These are phyloP conservation scores for Tetanocera ferruginea DNA, from an alignment of 2,888 invertebrate species.

Conservation along the genomic window DNA sequence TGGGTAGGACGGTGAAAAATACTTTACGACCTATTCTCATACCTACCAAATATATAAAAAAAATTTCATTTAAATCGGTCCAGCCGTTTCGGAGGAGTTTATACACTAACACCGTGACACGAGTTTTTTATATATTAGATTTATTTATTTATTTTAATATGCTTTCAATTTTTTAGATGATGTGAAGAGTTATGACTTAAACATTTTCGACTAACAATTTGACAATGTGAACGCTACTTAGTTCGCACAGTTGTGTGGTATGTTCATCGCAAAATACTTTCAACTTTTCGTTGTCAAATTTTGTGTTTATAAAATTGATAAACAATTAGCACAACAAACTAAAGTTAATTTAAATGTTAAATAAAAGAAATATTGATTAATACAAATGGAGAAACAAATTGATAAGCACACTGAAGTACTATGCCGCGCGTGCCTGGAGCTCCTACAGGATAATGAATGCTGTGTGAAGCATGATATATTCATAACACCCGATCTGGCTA, in stretches of 20 bases:
- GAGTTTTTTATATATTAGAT: no score
- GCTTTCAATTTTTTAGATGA: no score
- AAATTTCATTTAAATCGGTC: no score
- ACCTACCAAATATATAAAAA: no score
- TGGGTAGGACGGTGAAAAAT: no score
- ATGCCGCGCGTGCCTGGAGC: constrained; percentile 33
- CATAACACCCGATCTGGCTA: constrained; percentile 49
- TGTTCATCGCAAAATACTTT: not conserved
- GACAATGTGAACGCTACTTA: no score
- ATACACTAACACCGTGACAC: no score
- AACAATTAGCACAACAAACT: not conserved
- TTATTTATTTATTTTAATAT: no score
- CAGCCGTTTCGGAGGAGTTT: no score
- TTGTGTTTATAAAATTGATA: not conserved
- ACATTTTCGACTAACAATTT: no score
- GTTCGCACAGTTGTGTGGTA: not conserved
- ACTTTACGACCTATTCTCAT: no score
- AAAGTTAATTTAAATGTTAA: not conserved
- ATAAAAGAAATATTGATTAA: not conserved
- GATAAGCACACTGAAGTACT: constrained; percentile 30
- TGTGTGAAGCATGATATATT: constrained; percentile 35
- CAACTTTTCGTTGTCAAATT: not conserved
- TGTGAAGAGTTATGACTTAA: no score
- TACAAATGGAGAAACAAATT: constrained; percentile 6
- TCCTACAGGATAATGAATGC: not conserved